These are phyloP conservation scores for Tamandua tetradactyla DNA, from an alignment of 2,797 vertebrate species.

Conservation along the genomic window DNA sequence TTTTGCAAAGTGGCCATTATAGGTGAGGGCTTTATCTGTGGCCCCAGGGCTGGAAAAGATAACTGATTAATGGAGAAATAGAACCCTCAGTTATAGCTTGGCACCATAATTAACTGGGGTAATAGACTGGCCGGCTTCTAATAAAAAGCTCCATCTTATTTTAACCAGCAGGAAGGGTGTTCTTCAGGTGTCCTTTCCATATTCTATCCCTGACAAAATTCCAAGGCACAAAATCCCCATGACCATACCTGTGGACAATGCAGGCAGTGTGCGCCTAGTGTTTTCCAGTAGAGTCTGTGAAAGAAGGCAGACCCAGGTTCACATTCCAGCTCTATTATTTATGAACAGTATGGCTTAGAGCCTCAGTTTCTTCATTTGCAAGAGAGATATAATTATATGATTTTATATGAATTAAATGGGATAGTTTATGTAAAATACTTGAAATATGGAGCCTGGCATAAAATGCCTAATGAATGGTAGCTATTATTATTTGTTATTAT, in stretches of 20 bases:
- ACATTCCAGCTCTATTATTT: not conserved
- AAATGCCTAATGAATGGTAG: not conserved
- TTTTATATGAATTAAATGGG: not conserved
- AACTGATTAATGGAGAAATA: not conserved
- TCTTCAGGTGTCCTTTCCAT: not conserved
- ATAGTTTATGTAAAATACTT: not conserved
- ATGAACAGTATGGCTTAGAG: not conserved
- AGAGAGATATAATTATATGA: not conserved
- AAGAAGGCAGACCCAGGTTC: not conserved
- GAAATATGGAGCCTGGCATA: not conserved
- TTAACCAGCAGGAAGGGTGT: not conserved
- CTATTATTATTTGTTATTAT: not conserved
- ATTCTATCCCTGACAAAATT: not conserved
- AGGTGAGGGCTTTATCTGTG: not conserved
- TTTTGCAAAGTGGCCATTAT: not conserved
- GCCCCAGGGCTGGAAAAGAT: not conserved
- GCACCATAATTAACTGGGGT: not conserved
- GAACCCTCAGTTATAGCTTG: not conserved
- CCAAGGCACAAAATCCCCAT: not conserved
- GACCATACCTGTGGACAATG: not conserved
- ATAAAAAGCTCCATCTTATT: not conserved
- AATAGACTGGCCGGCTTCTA: not conserved
- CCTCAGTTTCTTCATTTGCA: slow-evolving; percentile 3
- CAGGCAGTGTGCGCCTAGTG: not conserved
- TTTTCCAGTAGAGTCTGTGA: not conserved